Percentiles rank a stretch among this genome's conserved stretches.
These are phyloP conservation scores for Frankliniella intonsa DNA, from an alignment of 2,888 invertebrate genomes.

Conservation along the genomic window DNA sequence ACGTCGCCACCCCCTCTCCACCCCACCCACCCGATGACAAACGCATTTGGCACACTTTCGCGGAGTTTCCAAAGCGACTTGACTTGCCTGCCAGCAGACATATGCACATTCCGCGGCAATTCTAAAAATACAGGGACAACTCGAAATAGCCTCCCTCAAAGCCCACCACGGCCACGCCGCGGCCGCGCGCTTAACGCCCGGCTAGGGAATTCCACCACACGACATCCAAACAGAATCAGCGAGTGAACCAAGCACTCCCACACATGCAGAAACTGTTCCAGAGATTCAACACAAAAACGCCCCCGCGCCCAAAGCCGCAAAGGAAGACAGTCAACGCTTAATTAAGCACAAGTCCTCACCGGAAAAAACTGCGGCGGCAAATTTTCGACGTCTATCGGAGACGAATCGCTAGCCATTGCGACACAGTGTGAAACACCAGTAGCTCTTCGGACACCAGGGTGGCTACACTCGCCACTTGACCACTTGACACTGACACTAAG, in stretches of 20 bases:
- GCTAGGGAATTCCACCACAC: not conserved
- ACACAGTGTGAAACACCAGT: not conserved
- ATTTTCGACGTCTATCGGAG: not conserved
- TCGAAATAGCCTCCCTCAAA: not conserved
- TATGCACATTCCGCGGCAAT: slow-evolving; percentile 22
- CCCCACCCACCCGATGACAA: slow-evolving; percentile 9
- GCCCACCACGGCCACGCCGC: not conserved
- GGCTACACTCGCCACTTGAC: too few relatives aligned
- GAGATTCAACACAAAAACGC: too few relatives aligned
- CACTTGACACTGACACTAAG: too few relatives aligned
- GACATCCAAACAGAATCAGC: too few relatives aligned
- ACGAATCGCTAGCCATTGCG: not conserved
- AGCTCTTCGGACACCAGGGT: too few relatives aligned
- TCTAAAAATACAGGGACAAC: slow-evolving; percentile 23
- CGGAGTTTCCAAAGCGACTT: slow-evolving; percentile 19
- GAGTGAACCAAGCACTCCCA: not conserved
- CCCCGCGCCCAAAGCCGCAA: too few relatives aligned
- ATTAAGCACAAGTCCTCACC: not conserved
- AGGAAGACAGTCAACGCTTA: too few relatives aligned
- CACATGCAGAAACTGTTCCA: not conserved
- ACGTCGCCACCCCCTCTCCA: not conserved
- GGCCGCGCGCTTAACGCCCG: not conserved
- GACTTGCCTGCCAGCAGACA: slow-evolving; percentile 17
- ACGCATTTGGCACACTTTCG: slow-evolving; percentile 26
- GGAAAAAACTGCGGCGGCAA: slow-evolving; percentile 4